phyloP scores from a whole-genome alignment of 2,888 invertebrate genomes.

The Uropetala carovei region DNA sequence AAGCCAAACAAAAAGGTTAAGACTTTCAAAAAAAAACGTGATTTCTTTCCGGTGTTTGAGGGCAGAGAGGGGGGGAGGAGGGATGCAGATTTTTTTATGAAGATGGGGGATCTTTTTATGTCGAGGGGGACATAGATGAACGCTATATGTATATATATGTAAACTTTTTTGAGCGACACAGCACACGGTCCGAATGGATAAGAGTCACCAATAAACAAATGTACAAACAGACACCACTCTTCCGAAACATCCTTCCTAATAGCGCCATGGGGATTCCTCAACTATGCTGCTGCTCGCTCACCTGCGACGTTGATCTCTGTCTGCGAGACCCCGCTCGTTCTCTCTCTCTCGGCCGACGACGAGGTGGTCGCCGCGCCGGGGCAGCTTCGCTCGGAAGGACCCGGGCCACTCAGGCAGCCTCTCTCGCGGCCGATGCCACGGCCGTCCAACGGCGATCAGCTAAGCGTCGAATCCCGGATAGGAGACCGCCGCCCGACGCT shows the following conservation, averaged over 20 bases:
- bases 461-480: background rate
- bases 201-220: constrained; percentile 11
- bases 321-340: background rate
- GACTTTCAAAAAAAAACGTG: no score
- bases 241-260: constrained; percentile 18
- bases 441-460: background rate
- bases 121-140: background rate
- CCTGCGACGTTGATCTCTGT: constrained; percentile 8
- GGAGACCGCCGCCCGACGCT: background rate
- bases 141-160: background rate
- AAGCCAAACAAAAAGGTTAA: no score
- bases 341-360: no score
- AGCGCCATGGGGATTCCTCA: background rate
- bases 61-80: no score
- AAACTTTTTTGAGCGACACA: background rate
- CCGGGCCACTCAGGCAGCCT: background rate
- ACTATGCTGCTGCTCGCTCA: background rate
- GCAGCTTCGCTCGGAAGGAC: background rate
- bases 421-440: background rate
- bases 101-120: no score
- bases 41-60: no score
- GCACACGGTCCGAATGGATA: background rate
- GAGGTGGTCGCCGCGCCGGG: no score
- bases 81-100: no score
- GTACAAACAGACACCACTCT: constrained; percentile 7